Conservation (phyloP, 1,140 invertebrate species). For the Leptoteleia sp. region DNA sequence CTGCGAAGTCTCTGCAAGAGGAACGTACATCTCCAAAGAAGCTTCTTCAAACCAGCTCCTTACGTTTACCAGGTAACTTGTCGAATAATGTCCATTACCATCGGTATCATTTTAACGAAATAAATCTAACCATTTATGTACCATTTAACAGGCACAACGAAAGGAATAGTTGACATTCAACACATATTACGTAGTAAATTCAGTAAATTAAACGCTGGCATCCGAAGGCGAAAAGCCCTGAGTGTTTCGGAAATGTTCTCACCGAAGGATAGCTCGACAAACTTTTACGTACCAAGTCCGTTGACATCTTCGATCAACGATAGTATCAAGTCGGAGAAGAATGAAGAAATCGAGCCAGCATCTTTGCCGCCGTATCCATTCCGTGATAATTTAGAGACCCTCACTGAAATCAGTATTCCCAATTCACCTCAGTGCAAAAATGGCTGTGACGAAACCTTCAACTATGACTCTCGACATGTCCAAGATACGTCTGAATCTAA, state of each 20-base stretch:
- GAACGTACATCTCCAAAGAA: constrained; percentile 76
- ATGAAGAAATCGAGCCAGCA: constrained; percentile 68
- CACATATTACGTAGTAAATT: constrained; percentile 85
- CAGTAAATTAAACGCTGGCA: constrained; percentile 85
- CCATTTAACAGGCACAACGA: constrained; percentile 73
- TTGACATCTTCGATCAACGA: constrained; percentile 72
- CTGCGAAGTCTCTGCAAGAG: constrained; percentile 73
- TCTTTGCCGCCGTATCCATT: constrained; percentile 73
- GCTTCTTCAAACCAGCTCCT: constrained; percentile 83
- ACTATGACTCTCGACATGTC: constrained; percentile 30
- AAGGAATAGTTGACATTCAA: constrained; percentile 81
- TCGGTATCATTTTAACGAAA: too few species aligned
- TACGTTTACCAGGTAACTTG: constrained; percentile 83
- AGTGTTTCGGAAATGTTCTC: constrained; percentile 86
- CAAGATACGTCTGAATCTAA: constrained; percentile 24
- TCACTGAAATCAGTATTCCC: constrained; percentile 71
- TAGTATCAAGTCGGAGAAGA: constrained; percentile 58
- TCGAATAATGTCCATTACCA: too few species aligned
- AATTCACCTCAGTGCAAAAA: constrained; percentile 69
- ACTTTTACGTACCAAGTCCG: constrained; percentile 86
- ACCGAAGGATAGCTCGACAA: constrained; percentile 75
- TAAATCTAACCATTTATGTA: too few species aligned
- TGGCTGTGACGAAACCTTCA: constrained; percentile 37
- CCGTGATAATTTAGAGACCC: constrained; percentile 73
- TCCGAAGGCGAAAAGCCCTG: constrained; percentile 84